A percentile compares a stretch with the other conserved stretches of the same genome.
Conservation (phyloP, 2,888 invertebrate genomes). For the Coecobrya sp. region DNA sequence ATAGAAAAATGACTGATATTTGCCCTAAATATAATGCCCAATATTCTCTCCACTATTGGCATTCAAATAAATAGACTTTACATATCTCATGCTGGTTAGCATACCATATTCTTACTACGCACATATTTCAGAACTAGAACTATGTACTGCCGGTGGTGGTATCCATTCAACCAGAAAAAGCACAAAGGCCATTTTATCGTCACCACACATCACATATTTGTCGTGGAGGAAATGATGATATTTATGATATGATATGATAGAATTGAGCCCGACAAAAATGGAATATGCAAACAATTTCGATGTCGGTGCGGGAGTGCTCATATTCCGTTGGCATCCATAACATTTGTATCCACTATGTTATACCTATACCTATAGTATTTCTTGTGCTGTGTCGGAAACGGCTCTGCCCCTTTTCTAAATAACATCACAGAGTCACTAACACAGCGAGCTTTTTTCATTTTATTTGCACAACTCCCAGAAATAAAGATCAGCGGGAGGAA, state of each 20-base stretch:
- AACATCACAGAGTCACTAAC: conserved; percentile 31
- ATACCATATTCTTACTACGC: background rate
- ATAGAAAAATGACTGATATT: background rate
- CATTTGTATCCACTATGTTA: background rate
- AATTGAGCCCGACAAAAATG: background rate
- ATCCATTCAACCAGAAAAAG: conserved; percentile 10
- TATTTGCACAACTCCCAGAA: conserved; percentile 21
- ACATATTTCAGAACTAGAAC: background rate
- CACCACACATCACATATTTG: conserved; percentile 39
- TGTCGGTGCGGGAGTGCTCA: background rate
- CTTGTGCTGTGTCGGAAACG: conserved; percentile 56
- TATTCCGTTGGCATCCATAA: background rate
- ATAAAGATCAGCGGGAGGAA: conserved; percentile 43
- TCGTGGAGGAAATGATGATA: conserved; percentile 45
- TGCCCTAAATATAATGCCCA: background rate
- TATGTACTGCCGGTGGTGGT: background rate
- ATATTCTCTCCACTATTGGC: background rate
- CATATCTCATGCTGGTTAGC: background rate
- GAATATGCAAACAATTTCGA: conserved; percentile 42
- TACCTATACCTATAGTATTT: too few relatives aligned
- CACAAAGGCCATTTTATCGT: conserved; percentile 36
- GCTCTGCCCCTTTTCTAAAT: conserved; percentile 72
- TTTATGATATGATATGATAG: conserved; percentile 42
- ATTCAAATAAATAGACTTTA: background rate
- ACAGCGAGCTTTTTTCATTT: conserved; percentile 42